Evolutionary conservation across 2,113 vertebrate species (phyloP).

Genomic region (Oceanites oceanicus): DNA sequence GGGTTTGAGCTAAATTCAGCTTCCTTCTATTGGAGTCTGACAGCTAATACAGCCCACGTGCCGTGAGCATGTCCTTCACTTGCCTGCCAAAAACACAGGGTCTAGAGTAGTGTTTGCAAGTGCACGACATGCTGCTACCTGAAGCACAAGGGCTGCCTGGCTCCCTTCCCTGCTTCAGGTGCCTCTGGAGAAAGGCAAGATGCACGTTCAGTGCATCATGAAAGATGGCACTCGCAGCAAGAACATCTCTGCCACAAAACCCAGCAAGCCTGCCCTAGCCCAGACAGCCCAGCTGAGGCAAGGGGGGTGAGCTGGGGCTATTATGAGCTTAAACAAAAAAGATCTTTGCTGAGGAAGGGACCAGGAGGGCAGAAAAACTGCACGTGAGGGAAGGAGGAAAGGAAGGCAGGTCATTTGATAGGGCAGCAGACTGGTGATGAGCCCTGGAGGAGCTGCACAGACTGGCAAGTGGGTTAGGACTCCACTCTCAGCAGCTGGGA

Average conservation of each 20-base stretch:
- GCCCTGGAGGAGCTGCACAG: constrained; percentile 21
- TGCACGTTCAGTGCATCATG: not conserved
- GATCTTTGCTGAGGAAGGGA: not conserved
- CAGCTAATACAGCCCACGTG: not conserved
- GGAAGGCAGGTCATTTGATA: not conserved
- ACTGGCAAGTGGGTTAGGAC: not conserved
- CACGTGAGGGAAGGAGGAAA: not conserved
- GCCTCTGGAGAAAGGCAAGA: not conserved
- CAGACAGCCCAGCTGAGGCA: not conserved
- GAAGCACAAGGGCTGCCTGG: not conserved
- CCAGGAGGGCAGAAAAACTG: not conserved
- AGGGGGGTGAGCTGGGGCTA: not conserved
- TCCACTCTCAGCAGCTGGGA: not conserved
- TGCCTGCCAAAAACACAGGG: not conserved
- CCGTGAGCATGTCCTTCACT: not conserved
- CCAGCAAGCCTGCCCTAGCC: not conserved
- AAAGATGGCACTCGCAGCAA: not conserved
- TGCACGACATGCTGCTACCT: not conserved
- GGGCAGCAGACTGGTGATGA: constrained; percentile 39
- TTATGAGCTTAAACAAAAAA: not conserved
- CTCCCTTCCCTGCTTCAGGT: not conserved
- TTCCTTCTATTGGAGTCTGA: not conserved
- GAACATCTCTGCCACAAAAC: not conserved
- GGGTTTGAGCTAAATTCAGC: not conserved
- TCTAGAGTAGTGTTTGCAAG: not conserved